Conservation (phyloP, 2,797 vertebrate genomes). For the Octomys mimax region DNA sequence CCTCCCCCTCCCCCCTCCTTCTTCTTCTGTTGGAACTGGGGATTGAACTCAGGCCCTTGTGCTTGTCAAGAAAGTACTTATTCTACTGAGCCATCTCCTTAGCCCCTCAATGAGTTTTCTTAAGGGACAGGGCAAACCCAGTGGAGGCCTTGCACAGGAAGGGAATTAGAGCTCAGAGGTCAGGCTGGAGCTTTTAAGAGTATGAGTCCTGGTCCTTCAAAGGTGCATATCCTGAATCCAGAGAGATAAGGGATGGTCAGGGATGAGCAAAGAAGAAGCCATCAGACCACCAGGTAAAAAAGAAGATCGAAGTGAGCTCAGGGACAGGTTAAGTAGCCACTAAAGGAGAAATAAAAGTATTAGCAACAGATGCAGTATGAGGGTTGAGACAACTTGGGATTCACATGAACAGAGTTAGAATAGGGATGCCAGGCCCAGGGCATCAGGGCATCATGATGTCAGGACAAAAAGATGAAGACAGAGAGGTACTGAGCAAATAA, state of each 20-base stretch:
- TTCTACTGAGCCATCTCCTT: no score
- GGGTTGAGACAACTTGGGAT: not conserved
- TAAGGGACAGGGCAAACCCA: not conserved
- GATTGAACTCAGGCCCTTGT: no score
- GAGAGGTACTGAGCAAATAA: not conserved
- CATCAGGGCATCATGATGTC: not conserved
- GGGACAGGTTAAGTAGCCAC: not conserved
- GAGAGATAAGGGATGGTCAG: not conserved
- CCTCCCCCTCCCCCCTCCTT: no score
- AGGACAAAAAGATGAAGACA: not conserved
- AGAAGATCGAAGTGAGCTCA: not conserved
- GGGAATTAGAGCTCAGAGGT: not conserved
- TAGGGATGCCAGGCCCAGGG: not conserved
- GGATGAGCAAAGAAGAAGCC: not conserved
- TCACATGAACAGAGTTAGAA: not conserved
- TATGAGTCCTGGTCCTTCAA: not conserved
- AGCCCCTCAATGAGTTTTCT: not conserved
- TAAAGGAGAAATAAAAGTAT: not conserved
- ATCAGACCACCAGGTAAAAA: not conserved
- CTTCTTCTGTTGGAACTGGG: no score
- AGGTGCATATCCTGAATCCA: not conserved
- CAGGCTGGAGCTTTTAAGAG: not conserved
- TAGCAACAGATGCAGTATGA: not conserved
- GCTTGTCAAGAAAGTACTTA: no score
- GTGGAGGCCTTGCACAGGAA: not conserved